Evolutionary conservation across 2,888 invertebrate species (phyloP).

Genomic region (Dromius quadrimaculatus): DNA sequence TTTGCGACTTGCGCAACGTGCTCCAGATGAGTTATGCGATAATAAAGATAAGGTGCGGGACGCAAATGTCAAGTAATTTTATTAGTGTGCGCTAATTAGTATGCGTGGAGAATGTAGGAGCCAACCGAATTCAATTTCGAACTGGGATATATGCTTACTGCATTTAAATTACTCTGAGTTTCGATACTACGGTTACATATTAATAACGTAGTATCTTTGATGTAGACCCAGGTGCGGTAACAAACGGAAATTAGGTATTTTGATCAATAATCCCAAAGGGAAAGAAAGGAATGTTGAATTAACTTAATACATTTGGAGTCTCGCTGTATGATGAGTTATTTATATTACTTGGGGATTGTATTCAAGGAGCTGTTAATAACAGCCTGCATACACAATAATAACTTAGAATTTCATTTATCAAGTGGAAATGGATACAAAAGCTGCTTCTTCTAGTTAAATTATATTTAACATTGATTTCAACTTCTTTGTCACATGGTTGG

Average conservation of each 20-base stretch:
- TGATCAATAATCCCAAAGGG: constrained; percentile 10
- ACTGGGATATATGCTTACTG: constrained; percentile 33
- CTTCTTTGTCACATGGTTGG: too few relatives aligned
- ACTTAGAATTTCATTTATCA: too few relatives aligned
- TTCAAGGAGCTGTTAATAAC: too few relatives aligned
- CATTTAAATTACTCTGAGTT: constrained; percentile 44
- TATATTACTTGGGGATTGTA: too few relatives aligned
- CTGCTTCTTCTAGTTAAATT: too few relatives aligned
- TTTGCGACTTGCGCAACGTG: constrained; percentile 10
- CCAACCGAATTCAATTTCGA: constrained; percentile 22
- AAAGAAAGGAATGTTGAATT: too few relatives aligned
- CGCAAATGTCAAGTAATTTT: constrained; percentile 50
- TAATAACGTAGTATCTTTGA: background rate
- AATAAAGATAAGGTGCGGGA: constrained; percentile 47
- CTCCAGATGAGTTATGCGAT: constrained; percentile 46
- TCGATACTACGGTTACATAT: constrained; percentile 27
- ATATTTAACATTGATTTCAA: too few relatives aligned
- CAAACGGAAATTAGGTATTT: constrained; percentile 4
- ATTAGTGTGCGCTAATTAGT: constrained; percentile 46
- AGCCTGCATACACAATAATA: too few relatives aligned
- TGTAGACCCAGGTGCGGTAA: background rate
- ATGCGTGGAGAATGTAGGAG: constrained; percentile 19
- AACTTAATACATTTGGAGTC: too few relatives aligned
- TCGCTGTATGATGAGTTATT: too few relatives aligned
- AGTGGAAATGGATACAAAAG: too few relatives aligned